Base-by-base conservation (phyloP, 2,888 invertebrate genomes). In the Tenthredo scrophulariae region DNA sequence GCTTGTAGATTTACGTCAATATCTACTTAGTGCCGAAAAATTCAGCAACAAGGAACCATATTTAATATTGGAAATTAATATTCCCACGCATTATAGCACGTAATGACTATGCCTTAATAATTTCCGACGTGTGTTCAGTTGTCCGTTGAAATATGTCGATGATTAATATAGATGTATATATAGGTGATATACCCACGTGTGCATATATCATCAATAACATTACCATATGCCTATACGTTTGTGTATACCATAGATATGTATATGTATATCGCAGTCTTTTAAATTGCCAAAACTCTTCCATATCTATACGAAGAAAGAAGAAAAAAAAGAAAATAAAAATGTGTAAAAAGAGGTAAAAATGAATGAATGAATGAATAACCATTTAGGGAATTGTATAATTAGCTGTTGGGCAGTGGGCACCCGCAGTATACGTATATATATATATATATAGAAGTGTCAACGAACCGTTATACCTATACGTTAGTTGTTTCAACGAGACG, bases 121-220 rank as follows among this genome's bases (percentile, higher is more conserved):
- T 26, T 67, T 18, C 22, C 67, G 67, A 67, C 67, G 67, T 67
- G 67, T 67, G 67, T 33, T 67, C 67, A 67, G 67, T 33, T 18
- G 18, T 18, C 15, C 67, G 67, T 67, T 18, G 18, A 67, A 67
- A 62, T 62, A 26, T 26, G 29, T 29, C 62, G 54, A 54, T 54
- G n/a, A 50, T 50, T 4, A 54, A 54, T 62, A 26, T 22, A 62
- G 10, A 26, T 58, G n/a, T 26, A 62, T 13, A 7, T 6, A 2
- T 22, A 13, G 26, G 10, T 26, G 9, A 10, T 3, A 29, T 62
- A 62, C 6, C 10, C 10, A 26, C 22, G 22, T 33, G 26, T 67
- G 26, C 46, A 26, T 62, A 10, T 62, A 62, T 26, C 62, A 13
- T 10, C 10, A 26, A 62, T 62, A 2, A 62, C 2, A 62, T 62